phyloP scores from a whole-genome alignment of 2,113 vertebrate genomes.

The Clarias batrachus region DNA sequence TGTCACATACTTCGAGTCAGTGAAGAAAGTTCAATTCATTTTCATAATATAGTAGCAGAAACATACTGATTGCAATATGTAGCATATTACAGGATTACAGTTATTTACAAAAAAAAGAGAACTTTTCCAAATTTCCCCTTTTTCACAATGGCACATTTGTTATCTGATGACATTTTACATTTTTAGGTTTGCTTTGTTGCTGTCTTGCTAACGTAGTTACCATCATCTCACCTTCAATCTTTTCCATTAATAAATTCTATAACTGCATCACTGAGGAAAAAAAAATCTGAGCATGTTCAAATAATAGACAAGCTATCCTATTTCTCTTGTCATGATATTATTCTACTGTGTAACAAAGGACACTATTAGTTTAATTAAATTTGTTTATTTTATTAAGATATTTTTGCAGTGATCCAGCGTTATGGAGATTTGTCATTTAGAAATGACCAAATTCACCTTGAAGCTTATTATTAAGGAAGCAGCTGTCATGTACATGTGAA shows the following conservation, averaged over 20 bases:
- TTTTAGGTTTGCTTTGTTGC: background rate
- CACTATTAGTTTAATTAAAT: background rate
- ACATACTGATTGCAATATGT: background rate
- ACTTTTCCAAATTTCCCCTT: background rate
- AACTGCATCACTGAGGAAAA: background rate
- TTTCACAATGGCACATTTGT: background rate
- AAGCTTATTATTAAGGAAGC: background rate
- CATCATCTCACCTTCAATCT: background rate
- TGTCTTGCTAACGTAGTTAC: background rate
- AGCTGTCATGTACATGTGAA: background rate
- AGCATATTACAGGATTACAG: background rate
- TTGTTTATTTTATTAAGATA: background rate
- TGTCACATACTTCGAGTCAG: slow-evolving; percentile 85
- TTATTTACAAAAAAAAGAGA: background rate
- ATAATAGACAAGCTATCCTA: too few species aligned
- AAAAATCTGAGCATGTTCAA: background rate
- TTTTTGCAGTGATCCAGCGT: background rate
- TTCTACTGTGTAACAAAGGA: too few species aligned
- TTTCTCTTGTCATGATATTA: too few species aligned
- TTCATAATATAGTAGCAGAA: background rate
- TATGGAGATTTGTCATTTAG: background rate
- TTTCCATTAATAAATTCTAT: background rate
- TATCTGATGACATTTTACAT: background rate
- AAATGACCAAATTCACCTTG: background rate
- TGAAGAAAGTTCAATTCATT: slow-evolving; percentile 11